Evolutionary conservation across 2,888 invertebrate species (phyloP).

Genomic region (Drymonia ruficornis): DNA sequence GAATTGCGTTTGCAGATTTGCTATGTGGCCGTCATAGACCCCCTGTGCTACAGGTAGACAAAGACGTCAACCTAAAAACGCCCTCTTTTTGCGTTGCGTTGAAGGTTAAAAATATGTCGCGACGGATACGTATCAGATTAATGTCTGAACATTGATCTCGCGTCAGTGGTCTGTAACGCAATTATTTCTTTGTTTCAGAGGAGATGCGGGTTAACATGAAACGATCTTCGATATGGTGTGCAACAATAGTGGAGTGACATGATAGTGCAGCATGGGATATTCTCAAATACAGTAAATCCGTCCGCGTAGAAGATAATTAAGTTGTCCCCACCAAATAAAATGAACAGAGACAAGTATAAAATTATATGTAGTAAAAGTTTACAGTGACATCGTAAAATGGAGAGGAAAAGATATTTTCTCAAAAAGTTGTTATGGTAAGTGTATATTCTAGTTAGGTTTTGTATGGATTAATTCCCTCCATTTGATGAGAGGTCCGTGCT

Average conservation of each 20-base stretch:
- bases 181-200: constrained; percentile 43
- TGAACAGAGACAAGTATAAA: constrained; percentile 49
- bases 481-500: too few species aligned
- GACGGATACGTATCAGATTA: background rate
- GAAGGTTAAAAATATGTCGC: background rate
- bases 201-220: constrained; percentile 24
- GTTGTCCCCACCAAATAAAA: constrained; percentile 45
- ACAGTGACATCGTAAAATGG: constrained; percentile 63
- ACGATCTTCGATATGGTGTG: constrained; percentile 31
- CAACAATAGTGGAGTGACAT: constrained; percentile 17
- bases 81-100: background rate
- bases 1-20: too few species aligned
- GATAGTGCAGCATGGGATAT: constrained; percentile 7
- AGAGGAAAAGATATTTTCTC: constrained; percentile 47
- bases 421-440: constrained; percentile 67
- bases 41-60: too few species aligned
- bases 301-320: constrained; percentile 21
- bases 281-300: constrained; percentile 21
- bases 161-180: constrained; percentile 7
- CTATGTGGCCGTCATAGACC: too few species aligned
- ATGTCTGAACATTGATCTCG: background rate
- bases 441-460: background rate
- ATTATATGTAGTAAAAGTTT: constrained; percentile 38
- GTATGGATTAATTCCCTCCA: too few species aligned
- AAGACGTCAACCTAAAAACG: background rate